phyloP scores from a whole-genome alignment of 2,888 invertebrate species.

The Notodonta ziczac region DNA sequence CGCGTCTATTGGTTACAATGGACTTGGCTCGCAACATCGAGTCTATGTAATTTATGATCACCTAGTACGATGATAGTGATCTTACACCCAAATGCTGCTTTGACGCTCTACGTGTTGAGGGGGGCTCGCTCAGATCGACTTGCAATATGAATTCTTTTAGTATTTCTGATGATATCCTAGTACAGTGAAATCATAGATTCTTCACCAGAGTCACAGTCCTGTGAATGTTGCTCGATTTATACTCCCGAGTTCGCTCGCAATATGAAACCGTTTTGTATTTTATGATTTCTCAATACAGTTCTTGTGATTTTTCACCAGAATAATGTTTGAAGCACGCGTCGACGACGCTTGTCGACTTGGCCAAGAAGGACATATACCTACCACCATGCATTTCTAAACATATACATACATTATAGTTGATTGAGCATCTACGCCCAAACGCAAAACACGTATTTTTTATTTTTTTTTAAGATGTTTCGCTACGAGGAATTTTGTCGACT shows the following conservation, averaged over 20 bases:
- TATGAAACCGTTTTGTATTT: background rate
- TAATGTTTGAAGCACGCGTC: background rate
- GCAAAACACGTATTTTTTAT: no score
- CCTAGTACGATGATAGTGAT: background rate
- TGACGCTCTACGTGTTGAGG: background rate
- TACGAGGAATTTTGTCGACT: conserved; percentile 70
- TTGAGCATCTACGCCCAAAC: no score
- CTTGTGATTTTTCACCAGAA: conserved; percentile 2
- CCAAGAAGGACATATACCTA: no score
- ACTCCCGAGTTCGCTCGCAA: background rate
- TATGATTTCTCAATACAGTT: no score
- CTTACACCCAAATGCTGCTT: background rate
- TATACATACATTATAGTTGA: no score
- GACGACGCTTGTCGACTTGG: no score
- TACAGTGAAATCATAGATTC: background rate
- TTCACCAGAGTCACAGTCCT: background rate
- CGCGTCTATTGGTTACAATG: background rate
- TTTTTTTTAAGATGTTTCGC: conserved; percentile 65
- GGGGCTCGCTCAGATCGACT: no score
- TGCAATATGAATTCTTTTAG: background rate
- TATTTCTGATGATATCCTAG: background rate
- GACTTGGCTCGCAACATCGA: no score
- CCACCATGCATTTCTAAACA: no score
- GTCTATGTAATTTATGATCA: background rate
- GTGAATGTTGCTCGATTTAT: background rate